Evolutionary conservation across 1,140 invertebrate species (phyloP), one percentile per base, ranked within the genome.

Genomic region (Heliconius eleuchia): DNA sequence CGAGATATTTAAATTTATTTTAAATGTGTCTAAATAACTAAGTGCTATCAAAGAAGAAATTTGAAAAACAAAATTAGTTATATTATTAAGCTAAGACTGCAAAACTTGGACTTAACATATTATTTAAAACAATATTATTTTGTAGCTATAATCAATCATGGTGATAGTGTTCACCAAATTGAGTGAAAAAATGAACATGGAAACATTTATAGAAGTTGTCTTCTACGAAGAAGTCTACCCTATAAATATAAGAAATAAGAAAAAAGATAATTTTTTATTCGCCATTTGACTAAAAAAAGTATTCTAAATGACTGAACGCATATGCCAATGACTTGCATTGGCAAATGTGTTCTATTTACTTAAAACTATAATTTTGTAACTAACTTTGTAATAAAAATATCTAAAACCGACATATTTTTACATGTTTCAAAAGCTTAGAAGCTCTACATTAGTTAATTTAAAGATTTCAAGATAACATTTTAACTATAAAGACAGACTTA

Each of bases 401-500:
- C 11, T 66, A 66, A 27, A 66, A 66, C 27, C n/a, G 71, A 16
- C 37, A 39, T 39, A 72, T 39, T 39, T 4, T 72, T 72, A 72
- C 37, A 27, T 39, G 37, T 72, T n/a, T 72, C 71, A 72, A 72
- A 72, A 72, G 71, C 71, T 37, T 72, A 18, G 9, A 72, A 72
- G 37, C 71, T 42, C 37, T 42, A 72, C 18, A 39, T 42, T 72
- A 72, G 1, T 39, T 71, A 39, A 27, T 72, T 34, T 72, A 72
- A 42, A 72, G 71, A 72, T 39, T 46, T 39, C 5, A 39, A 72
- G 37, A 39, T 42, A 42, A 30, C 23, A 66, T 66, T 55, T 75
- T 46, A 13, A 50, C n/a, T 71, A 30, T 76, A 46, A 76, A 76
- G 74, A 76, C 74, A 60, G 74, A 76, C 50, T 34, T 52, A 76